A percentile compares a stretch with the other conserved stretches of the same genome.
Evolutionary conservation across 1,140 invertebrate species (phyloP).

Genomic region (Heterodera carotae): DNA sequence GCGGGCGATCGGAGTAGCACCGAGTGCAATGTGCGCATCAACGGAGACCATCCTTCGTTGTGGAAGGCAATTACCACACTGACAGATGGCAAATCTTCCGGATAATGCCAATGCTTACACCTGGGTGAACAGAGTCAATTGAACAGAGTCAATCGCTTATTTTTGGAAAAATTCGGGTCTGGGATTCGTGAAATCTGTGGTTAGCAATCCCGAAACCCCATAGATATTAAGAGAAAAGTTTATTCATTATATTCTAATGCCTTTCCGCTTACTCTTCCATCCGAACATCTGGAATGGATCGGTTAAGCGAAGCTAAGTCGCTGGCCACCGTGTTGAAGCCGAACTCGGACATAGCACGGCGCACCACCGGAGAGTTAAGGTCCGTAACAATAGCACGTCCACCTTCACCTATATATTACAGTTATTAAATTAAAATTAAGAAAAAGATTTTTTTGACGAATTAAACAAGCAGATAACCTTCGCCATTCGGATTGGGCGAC

Average conservation of each 20-base stretch:
- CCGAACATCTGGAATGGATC: constrained; percentile 84
- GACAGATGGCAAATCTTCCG: constrained; percentile 81
- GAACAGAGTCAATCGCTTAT: too few relatives aligned
- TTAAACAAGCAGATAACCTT: constrained; percentile 41
- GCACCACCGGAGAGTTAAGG: constrained; percentile 45
- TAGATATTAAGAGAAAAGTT: too few relatives aligned
- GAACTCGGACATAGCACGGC: constrained; percentile 50
- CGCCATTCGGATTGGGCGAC: constrained; percentile 40
- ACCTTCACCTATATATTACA: constrained; percentile 48
- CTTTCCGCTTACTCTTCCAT: constrained; percentile 49
- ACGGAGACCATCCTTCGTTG: constrained; percentile 92
- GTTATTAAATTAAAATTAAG: neutral
- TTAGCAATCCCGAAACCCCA: too few relatives aligned
- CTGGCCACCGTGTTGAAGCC: constrained; percentile 72
- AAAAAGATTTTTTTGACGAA: too few relatives aligned
- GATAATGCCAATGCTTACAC: constrained; percentile 95
- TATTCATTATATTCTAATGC: constrained; percentile 32
- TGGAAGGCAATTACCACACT: constrained; percentile 98
- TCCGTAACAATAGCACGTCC: constrained; percentile 53
- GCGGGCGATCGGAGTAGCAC: constrained; percentile 88
- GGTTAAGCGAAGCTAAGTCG: constrained; percentile 85
- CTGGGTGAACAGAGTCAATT: too few relatives aligned
- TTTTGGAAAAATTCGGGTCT: too few relatives aligned
- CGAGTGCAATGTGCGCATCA: constrained; percentile 92
- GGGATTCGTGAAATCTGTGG: too few relatives aligned